Conservation (phyloP, 2,113 vertebrate genomes). For the Sporophila hypoxantha region DNA sequence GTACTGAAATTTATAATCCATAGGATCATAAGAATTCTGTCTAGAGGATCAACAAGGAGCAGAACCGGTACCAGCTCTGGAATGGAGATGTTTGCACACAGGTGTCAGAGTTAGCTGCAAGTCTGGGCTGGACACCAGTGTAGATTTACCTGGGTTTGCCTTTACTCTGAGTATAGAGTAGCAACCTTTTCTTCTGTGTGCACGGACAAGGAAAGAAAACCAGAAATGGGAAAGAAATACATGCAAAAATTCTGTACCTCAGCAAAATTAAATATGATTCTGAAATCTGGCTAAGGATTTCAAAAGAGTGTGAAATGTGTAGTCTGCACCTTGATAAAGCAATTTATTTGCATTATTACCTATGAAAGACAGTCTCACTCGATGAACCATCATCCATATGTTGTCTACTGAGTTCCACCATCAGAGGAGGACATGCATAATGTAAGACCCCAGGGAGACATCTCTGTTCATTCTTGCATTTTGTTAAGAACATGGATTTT, state of each 20-base stretch:
- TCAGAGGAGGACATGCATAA: background rate
- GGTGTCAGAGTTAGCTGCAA: background rate
- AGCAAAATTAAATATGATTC: background rate
- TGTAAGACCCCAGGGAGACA: background rate
- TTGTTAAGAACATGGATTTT: background rate
- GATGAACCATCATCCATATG: background rate
- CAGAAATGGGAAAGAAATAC: background rate
- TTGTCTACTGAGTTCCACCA: background rate
- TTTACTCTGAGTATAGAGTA: background rate
- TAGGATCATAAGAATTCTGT: background rate
- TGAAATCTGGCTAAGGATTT: background rate
- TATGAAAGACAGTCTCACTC: background rate
- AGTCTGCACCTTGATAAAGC: background rate
- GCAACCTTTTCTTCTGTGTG: background rate
- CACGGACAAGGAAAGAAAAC: background rate
- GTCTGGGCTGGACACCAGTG: background rate
- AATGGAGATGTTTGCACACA: background rate
- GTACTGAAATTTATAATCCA: background rate
- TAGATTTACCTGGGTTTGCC: background rate
- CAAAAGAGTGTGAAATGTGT: background rate
- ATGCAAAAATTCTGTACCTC: background rate
- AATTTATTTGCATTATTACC: background rate
- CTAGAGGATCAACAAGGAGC: background rate
- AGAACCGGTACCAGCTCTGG: background rate
- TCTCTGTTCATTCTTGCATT: background rate